A percentile compares a stretch with the other conserved stretches of the same genome.
These are phyloP conservation scores for Saguinus midas DNA, from an alignment of 2,113 vertebrate species.

Conservation along the genomic window DNA sequence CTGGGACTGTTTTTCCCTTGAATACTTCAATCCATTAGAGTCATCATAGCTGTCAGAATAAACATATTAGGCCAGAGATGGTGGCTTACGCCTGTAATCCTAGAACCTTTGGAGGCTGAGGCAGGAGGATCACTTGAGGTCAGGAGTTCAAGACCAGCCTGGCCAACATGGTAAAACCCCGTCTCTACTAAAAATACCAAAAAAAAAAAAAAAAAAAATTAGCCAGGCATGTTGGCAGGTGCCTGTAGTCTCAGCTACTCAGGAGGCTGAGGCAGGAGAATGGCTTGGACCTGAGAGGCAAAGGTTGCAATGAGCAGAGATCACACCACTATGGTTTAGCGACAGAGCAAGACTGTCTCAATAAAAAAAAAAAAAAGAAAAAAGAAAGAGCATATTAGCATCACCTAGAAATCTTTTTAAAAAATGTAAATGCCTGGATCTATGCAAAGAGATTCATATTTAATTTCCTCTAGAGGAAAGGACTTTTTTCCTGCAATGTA, in stretches of 20 bases:
- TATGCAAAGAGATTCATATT: background rate
- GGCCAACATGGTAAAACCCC: too few species aligned
- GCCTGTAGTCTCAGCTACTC: background rate
- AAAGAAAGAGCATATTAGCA: background rate
- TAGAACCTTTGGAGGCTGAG: background rate
- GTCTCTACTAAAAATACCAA: too few species aligned
- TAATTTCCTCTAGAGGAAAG: background rate
- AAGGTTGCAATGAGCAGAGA: background rate
- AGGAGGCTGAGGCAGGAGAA: background rate
- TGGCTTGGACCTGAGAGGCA: background rate
- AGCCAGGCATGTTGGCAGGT: accelerated
- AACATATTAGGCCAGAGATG: background rate
- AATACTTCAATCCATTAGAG: background rate
- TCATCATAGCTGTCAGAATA: background rate
- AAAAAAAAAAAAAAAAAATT: background rate
- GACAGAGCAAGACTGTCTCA: background rate
- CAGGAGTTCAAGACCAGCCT: background rate
- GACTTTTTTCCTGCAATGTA: background rate
- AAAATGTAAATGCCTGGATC: background rate
- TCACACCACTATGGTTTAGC: background rate
- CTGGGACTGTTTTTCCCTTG: background rate
- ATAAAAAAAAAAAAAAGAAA: background rate
- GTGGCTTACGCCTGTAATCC: too few species aligned
- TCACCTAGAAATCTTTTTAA: background rate
- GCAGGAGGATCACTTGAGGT: background rate